phyloP scores from a whole-genome alignment of 2,888 invertebrate genomes.

The Portevinia maculata region DNA sequence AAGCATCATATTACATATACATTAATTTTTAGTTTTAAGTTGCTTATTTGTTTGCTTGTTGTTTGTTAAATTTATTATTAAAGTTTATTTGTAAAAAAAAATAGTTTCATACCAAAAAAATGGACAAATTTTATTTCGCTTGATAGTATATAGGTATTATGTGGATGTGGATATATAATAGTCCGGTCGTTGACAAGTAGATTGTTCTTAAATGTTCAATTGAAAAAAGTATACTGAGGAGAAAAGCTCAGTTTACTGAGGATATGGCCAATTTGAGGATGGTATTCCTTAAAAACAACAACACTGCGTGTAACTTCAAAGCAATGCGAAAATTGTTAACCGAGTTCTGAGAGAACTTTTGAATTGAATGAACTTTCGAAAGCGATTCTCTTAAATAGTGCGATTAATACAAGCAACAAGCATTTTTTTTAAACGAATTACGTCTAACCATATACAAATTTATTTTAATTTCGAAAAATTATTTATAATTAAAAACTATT shows the following conservation, averaged over 20 bases:
- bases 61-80: slow-evolving; percentile 2
- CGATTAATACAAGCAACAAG: slow-evolving; percentile 3
- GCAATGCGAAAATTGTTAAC: slow-evolving; percentile 43
- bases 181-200: slow-evolving; percentile 25
- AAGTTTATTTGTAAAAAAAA: slow-evolving; percentile 7
- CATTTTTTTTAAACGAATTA: background rate
- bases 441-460: background rate
- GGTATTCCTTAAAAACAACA: slow-evolving; percentile 12
- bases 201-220: slow-evolving; percentile 49
- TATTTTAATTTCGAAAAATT: background rate
- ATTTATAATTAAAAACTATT: too few relatives aligned
- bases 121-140: slow-evolving; percentile 43
- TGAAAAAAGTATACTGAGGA: slow-evolving; percentile 68
- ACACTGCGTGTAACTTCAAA: slow-evolving; percentile 34
- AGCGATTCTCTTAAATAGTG: slow-evolving; percentile 37
- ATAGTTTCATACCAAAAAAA: slow-evolving; percentile 36
- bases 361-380: background rate
- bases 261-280: slow-evolving; percentile 13
- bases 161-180: background rate
- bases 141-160: slow-evolving; percentile 22
- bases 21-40: slow-evolving; percentile 2
- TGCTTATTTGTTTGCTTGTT: slow-evolving; percentile 6
- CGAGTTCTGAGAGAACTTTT: slow-evolving; percentile 6
- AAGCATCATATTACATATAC: slow-evolving; percentile 61
- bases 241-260: slow-evolving; percentile 45